Conservation (phyloP, 2,888 invertebrate species). For the Dryadula phaetusa region DNA sequence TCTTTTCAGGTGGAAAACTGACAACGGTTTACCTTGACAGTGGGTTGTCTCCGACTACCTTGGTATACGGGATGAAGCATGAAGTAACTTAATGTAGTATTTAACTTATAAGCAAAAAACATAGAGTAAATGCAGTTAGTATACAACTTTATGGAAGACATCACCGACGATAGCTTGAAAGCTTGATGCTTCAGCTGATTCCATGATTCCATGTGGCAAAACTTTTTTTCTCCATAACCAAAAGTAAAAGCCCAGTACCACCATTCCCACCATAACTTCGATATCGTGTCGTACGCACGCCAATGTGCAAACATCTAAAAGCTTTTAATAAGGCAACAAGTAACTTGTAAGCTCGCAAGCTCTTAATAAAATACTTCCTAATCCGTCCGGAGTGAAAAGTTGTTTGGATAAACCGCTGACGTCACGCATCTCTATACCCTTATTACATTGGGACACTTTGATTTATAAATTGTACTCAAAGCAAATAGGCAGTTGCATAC, state of each 20-base stretch:
- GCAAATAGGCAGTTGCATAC: neutral
- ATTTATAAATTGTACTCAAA: neutral
- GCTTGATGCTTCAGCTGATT: too few relatives aligned
- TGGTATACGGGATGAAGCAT: too few relatives aligned
- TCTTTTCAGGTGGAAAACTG: too few relatives aligned
- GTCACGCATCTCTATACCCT: constrained; percentile 3
- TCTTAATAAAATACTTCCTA: constrained; percentile 42
- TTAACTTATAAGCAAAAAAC: too few relatives aligned
- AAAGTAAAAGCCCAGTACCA: neutral
- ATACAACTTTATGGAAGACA: too few relatives aligned
- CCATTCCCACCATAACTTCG: neutral
- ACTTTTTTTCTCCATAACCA: neutral
- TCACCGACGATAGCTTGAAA: too few relatives aligned
- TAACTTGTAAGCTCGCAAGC: constrained; percentile 21
- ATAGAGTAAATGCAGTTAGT: too few relatives aligned
- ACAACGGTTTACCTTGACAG: too few relatives aligned
- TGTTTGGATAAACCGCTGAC: constrained; percentile 26
- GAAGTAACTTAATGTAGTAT: too few relatives aligned
- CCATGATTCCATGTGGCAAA: too few relatives aligned
- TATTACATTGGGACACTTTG: neutral
- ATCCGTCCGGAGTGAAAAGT: constrained; percentile 35
- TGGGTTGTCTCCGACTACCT: too few relatives aligned
- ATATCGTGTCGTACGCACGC: constrained; percentile 16
- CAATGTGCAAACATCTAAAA: constrained; percentile 9
- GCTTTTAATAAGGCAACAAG: constrained; percentile 24